Conservation (phyloP, 2,888 invertebrate genomes). For the Ellobium chinense region DNA sequence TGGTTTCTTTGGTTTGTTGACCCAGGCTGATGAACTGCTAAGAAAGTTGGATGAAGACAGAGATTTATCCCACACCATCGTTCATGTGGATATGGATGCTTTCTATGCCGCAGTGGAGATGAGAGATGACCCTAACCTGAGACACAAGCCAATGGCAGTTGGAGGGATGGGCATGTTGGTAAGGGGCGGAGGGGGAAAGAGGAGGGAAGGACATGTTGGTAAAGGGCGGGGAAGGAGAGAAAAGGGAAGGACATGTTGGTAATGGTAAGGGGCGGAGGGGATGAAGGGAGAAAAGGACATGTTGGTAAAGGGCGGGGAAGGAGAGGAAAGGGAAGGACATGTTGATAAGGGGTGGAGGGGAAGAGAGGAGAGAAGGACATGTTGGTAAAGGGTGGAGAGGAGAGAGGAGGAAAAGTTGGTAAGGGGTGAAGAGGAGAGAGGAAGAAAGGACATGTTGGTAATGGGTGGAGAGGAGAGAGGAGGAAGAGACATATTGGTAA, state of each 20-base stretch:
- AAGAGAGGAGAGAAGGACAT: not conserved
- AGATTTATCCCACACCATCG: slow-evolving; percentile 80
- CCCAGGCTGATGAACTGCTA: slow-evolving; percentile 79
- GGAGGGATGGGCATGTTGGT: slow-evolving; percentile 82
- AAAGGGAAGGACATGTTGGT: not conserved
- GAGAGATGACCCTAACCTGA: slow-evolving; percentile 77
- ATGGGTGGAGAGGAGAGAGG: too few species aligned
- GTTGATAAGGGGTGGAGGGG: not conserved
- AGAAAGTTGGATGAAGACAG: slow-evolving; percentile 77
- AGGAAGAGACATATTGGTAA: too few species aligned
- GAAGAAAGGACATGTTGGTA: too few species aligned
- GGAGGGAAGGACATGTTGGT: not conserved
- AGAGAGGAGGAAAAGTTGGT: too few species aligned
- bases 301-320: not conserved
- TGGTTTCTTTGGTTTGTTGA: too few species aligned
- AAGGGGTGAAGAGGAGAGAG: too few species aligned
- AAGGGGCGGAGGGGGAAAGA: slow-evolving; percentile 38
- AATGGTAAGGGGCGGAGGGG: too few species aligned
- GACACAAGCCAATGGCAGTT: slow-evolving; percentile 83
- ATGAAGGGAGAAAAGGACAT: too few species aligned
- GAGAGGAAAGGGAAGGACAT: not conserved
- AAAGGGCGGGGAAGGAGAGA: not conserved
- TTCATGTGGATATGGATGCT: slow-evolving; percentile 84
- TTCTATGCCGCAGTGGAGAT: slow-evolving; percentile 84
- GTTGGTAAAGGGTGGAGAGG: too few species aligned